Base-by-base conservation (phyloP, 2,797 vertebrate genomes). In the Enteromius paludinosus region DNA sequence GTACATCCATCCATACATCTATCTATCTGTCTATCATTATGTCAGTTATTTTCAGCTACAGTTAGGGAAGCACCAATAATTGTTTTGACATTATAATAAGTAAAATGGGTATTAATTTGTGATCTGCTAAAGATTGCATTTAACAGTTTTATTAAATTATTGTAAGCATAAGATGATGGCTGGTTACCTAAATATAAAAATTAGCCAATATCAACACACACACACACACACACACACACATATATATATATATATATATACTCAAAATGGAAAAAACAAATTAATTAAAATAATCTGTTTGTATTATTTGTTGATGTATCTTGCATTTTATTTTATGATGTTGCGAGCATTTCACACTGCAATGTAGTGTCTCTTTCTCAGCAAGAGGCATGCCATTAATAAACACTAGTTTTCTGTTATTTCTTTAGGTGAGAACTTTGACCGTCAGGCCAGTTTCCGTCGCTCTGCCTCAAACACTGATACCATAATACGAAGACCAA, bases 361-460 rank as follows among this genome's bases (percentile, higher is more conserved):
- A 30, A 9, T 41, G 7, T 38, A 18, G n/a, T 38, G 23, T 59
- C 30, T 23, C 11, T 47, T 15, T 17, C n/a, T 65, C 6, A n/a
- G 5, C 12, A 56, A 17, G 47, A 56, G 33, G 9, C 12, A 23
- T 62, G 15, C 8, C 8, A 65, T 71, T 62, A 54, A 43, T 73
- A 5, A 64, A 1, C 17, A 23, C 5, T 41, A 33, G 12, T 33
- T 80, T 47, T 65, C 9, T 81, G n/a, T 59, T 70, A 20, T 69
- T 56, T 64, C 38, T 59, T 82, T 90, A 99, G 98, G 98, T 87
- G 96, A 97, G 94, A 97, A 95, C 93, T 99, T 99, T 88, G 97
- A 99, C 91, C 97, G 97, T 78, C 98, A 99, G 88, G 97, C 98
- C 91, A 97, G 95, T 94, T 95, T 97, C 89, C 95, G 96, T 86